Evolutionary conservation across 2,888 invertebrate genomes (phyloP).

Genomic region (Empis livida): DNA sequence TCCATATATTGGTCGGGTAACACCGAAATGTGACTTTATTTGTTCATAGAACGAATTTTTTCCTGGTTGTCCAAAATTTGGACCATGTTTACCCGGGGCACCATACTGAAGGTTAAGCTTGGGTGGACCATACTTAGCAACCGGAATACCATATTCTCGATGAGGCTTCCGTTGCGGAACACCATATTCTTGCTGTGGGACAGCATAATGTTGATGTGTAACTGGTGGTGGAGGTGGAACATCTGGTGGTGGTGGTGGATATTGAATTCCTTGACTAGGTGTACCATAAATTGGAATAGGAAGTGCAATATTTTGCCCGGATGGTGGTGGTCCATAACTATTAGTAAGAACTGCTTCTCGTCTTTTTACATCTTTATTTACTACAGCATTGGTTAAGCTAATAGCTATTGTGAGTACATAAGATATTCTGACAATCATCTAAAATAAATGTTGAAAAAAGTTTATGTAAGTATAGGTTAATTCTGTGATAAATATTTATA

Average conservation of each 20-base stretch:
- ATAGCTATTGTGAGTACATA: conserved; percentile 15
- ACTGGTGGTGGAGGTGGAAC: conserved; percentile 31
- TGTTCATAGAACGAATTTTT: conserved; percentile 27
- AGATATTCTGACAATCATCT: conserved; percentile 19
- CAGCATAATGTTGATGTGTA: conserved; percentile 35
- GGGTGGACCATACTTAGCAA: conserved; percentile 39
- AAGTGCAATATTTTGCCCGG: conserved; percentile 35
- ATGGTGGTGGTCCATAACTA: conserved; percentile 41
- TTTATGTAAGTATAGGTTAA: neutral
- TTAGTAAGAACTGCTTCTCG: conserved; percentile 34
- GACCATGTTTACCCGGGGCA: conserved; percentile 13
- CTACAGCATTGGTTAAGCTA: conserved; percentile 20
- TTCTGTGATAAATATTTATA: conserved; percentile 2
- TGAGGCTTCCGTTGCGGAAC: conserved; percentile 30
- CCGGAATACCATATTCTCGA: conserved; percentile 31
- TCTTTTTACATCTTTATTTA: conserved; percentile 22
- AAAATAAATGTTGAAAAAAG: conserved; percentile 8
- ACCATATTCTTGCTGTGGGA: conserved; percentile 39
- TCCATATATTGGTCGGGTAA: conserved; percentile 35
- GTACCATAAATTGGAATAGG: conserved; percentile 48
- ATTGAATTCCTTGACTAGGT: conserved; percentile 36
- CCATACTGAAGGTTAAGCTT: conserved; percentile 38
- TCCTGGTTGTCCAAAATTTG: conserved; percentile 20
- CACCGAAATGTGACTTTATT: conserved; percentile 31
- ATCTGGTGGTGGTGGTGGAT: conserved; percentile 38